A percentile compares a stretch with the other conserved stretches of the same genome.
phyloP scores from a whole-genome alignment of 2,888 invertebrate genomes.

The Nomada flava region DNA sequence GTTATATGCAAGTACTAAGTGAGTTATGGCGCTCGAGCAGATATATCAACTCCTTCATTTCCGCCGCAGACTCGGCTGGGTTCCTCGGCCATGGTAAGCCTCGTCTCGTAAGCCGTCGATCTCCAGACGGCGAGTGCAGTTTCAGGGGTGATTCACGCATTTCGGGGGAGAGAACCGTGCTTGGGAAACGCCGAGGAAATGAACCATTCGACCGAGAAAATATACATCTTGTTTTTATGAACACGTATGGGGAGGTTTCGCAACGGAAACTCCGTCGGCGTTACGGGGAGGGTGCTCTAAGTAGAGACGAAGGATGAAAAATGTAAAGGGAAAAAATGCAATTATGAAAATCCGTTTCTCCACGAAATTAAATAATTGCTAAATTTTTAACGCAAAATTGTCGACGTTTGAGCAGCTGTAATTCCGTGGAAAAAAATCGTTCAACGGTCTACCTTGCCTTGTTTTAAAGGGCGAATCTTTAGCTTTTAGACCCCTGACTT shows the following conservation, averaged over 20 bases:
- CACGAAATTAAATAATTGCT: no score
- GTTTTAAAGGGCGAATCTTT: no score
- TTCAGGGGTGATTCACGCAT: conserved; percentile 44
- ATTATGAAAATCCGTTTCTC: no score
- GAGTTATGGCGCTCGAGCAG: conserved; percentile 81
- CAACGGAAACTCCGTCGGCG: not conserved
- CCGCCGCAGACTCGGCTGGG: conserved; percentile 79
- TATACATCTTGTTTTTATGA: conserved; percentile 13
- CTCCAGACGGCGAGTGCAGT: conserved; percentile 52
- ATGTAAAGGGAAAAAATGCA: no score
- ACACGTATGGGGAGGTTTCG: not conserved
- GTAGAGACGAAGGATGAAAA: no score
- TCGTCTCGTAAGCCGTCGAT: conserved; percentile 59
- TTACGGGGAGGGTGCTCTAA: not conserved
- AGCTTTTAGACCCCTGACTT: no score
- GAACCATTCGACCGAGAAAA: conserved; percentile 33
- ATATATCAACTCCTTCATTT: conserved; percentile 83
- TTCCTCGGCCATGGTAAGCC: conserved; percentile 54
- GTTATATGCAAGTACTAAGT: conserved; percentile 79
- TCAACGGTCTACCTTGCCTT: no score
- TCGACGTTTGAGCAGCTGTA: no score
- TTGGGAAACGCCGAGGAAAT: conserved; percentile 6
- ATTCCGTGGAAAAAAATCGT: no score
- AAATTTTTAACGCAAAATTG: no score
- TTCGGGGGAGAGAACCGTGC: conserved; percentile 3